phyloP scores from a whole-genome alignment of 1,140 invertebrate genomes.

The Bombus pascuorum region DNA sequence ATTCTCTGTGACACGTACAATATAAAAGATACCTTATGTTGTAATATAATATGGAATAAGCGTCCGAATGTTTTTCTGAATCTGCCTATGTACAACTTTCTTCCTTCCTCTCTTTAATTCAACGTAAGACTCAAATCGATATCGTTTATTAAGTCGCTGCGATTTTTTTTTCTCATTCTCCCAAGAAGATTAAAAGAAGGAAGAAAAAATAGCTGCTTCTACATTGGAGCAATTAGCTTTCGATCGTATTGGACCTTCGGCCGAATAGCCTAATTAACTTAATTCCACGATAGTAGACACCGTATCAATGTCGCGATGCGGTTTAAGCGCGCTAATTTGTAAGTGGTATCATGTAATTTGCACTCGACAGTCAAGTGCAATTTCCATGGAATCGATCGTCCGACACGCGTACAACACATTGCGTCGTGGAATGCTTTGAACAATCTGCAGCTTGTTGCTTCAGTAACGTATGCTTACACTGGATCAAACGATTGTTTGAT shows the following conservation, averaged over 20 bases:
- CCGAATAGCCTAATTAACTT: constrained; percentile 17
- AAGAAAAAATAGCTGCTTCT: not conserved
- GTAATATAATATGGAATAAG: too few species aligned
- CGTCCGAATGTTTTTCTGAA: too few species aligned
- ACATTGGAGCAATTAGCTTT: not conserved
- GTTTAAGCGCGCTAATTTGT: constrained; percentile 21
- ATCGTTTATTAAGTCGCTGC: not conserved
- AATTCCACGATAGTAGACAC: not conserved
- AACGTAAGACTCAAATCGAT: not conserved
- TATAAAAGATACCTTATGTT: not conserved
- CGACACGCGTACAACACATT: constrained; percentile 12
- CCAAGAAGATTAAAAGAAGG: not conserved
- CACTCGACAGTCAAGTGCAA: constrained; percentile 26
- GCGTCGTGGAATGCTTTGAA: constrained; percentile 27
- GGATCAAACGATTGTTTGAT: not conserved
- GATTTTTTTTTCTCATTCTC: not conserved
- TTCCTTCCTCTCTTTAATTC: not conserved
- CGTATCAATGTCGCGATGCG: not conserved
- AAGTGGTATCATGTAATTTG: constrained; percentile 28
- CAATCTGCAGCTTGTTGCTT: constrained; percentile 17
- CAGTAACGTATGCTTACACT: not conserved
- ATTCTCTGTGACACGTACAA: too few species aligned
- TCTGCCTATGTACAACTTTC: too few species aligned
- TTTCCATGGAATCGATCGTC: not conserved
- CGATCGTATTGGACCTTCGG: not conserved